Base-by-base conservation (phyloP, 2,113 vertebrate genomes). In the Mobula birostris region DNA sequence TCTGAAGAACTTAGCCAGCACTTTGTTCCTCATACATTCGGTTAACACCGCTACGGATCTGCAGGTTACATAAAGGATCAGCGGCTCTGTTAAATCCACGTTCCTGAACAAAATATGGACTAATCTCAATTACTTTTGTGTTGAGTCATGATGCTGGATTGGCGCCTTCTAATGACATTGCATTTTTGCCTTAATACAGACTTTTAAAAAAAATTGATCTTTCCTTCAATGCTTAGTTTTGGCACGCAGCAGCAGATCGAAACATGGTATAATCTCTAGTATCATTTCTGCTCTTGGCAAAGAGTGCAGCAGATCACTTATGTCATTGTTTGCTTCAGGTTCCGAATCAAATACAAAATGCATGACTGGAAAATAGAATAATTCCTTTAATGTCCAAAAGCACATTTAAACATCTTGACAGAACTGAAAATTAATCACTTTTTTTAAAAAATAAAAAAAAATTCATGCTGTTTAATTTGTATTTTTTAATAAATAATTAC, bases 21-120 rank as follows among this genome's bases (percentile, higher is more conserved):
- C 96, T 96, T 99, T 99, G 96, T 98, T 99, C 96, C 98, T 97
- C 98, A 99, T 98, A 96, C 99, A 99, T 94, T 99, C 99, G 0
- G 98, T 99, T n/a, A 99, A 96, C 95, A 98, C 97, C 2, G 98
- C 98, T 95, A 99, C 98, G 0, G 98, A 99, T 95, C 99, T 99
- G 97, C 72, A 96, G 48, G 63, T 70, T 7, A 36, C n/a, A 63
- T 40, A 82, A 94, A 82, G 36, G 76, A 27, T 94, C 56, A 94
- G 48, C 7, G 36, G 48, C 32, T 72, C 19, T 93, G 63, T 68
- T 70, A 40, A 70, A 91, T 36, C 11, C 72, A 14, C 24, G 24
- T 9, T 74, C 19, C 1, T 74, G 36, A 76, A 56, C 68, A 93
- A 76, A 74, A 93, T 56, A 48, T 74, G 66, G 32, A 56, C 72